phyloP scores from a whole-genome alignment of 1,140 invertebrate genomes.

The Trachymyrmex septentrionalis region DNA sequence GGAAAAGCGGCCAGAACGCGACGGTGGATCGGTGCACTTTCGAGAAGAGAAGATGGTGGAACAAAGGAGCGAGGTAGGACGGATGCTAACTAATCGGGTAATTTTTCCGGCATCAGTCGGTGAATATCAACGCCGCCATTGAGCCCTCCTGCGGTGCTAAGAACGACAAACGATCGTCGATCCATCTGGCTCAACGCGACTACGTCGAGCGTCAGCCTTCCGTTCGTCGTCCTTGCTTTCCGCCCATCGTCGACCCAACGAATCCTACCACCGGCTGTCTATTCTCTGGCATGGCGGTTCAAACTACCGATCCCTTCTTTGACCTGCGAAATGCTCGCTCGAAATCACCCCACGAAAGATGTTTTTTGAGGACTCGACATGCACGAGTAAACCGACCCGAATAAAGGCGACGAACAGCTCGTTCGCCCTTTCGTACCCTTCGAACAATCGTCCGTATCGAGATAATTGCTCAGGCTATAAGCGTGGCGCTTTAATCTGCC shows the following conservation, averaged over 20 bases:
- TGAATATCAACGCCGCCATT: conserved; percentile 84
- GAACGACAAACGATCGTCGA: conserved; percentile 86
- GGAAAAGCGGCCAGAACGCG: conserved; percentile 13
- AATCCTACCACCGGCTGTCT: conserved; percentile 51
- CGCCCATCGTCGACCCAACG: conserved; percentile 65
- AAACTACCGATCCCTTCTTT: conserved; percentile 53
- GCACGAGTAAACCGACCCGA: conserved; percentile 40
- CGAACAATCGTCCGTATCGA: conserved; percentile 58
- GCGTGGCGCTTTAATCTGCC: conserved; percentile 49
- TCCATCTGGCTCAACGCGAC: conserved; percentile 85
- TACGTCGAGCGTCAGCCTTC: conserved; percentile 77
- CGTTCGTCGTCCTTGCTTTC: conserved; percentile 15
- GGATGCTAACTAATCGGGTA: conserved; percentile 83
- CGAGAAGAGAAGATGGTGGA: conserved; percentile 20
- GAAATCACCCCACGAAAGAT: conserved; percentile 6
- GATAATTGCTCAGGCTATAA: conserved; percentile 60
- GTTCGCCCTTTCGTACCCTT: conserved; percentile 38
- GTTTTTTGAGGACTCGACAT: conserved; percentile 56
- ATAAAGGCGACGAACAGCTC: conserved; percentile 15
- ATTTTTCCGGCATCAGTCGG: conserved; percentile 86
- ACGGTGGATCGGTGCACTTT: conserved; percentile 47
- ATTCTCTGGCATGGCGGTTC: conserved; percentile 11
- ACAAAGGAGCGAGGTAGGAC: conserved; percentile 60
- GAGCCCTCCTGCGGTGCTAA: conserved; percentile 83
- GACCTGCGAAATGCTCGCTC: conserved; percentile 43